Percentiles rank a stretch among this genome's conserved stretches.
These are phyloP conservation scores for Azorinus chamasolen DNA, from an alignment of 2,888 invertebrate species.

Conservation along the genomic window DNA sequence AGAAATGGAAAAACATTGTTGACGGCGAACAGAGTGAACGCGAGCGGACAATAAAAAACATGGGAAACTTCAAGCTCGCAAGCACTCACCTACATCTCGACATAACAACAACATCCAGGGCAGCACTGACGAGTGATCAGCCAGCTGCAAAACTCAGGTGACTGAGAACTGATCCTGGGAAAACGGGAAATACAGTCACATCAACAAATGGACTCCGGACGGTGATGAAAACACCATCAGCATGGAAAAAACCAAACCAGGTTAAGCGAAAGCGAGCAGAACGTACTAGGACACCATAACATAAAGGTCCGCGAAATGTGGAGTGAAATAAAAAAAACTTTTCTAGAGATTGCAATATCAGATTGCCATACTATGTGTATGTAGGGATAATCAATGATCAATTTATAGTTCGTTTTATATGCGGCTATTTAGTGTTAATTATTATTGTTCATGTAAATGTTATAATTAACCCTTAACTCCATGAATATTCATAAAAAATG, in stretches of 20 bases:
- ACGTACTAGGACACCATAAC: slow-evolving; percentile 4
- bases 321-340: too few relatives aligned
- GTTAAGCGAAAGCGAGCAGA: slow-evolving; percentile 7
- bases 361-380: not conserved
- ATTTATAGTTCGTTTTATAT: too few relatives aligned
- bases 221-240: slow-evolving; percentile 11
- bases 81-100: not conserved
- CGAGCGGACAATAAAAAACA: not conserved
- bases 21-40: slow-evolving; percentile 4
- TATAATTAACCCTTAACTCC: too few relatives aligned
- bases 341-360: not conserved
- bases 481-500: too few relatives aligned
- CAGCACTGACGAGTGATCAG: too few relatives aligned
- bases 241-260: slow-evolving; percentile 27
- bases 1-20: not conserved
- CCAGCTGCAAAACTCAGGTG: too few relatives aligned
- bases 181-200: not conserved
- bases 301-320: too few relatives aligned
- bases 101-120: too few relatives aligned
- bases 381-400: not conserved
- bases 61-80: slow-evolving; percentile 3
- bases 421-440: too few relatives aligned
- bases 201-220: slow-evolving; percentile 21
- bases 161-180: too few relatives aligned
- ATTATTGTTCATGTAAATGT: too few relatives aligned